Percentiles rank a stretch among this genome's conserved stretches.
phyloP scores from a whole-genome alignment of 2,113 vertebrate genomes.

The Lepisosteus osseus region DNA sequence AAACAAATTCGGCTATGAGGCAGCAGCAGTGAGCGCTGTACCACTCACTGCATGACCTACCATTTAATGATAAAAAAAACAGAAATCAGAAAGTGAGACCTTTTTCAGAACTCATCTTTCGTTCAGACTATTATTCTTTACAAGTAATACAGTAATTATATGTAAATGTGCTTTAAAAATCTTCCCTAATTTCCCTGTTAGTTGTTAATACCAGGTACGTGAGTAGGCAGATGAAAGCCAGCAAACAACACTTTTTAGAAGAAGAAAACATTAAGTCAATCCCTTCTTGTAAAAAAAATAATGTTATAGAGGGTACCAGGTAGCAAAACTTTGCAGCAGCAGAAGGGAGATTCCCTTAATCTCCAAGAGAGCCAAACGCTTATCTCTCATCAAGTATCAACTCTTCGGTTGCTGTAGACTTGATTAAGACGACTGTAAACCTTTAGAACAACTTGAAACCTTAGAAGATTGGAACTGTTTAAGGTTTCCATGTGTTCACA shows the following conservation, averaged over 20 bases:
- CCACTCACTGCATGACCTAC: too few relatives aligned
- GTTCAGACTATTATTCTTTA: too few relatives aligned
- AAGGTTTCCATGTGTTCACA: too few relatives aligned
- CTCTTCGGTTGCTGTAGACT: background rate
- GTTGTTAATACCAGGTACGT: background rate
- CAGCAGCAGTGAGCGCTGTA: too few relatives aligned
- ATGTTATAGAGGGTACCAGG: background rate
- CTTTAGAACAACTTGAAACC: background rate
- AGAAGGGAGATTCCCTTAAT: background rate
- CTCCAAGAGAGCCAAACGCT: background rate
- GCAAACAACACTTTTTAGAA: background rate
- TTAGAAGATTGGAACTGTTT: background rate
- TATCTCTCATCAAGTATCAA: background rate
- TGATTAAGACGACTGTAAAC: constrained; percentile 2
- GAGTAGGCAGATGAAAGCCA: background rate
- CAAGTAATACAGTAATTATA: too few relatives aligned
- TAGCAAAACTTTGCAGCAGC: background rate
- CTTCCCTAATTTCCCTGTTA: too few relatives aligned
- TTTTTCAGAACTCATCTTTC: too few relatives aligned
- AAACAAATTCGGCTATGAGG: too few relatives aligned
- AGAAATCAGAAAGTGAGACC: too few relatives aligned
- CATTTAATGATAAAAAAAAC: too few relatives aligned
- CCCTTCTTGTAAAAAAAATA: background rate
- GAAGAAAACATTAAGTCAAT: background rate
- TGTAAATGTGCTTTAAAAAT: too few relatives aligned